A percentile compares a stretch with the other conserved stretches of the same genome.
Conservation (phyloP, 2,888 invertebrate genomes). For the Aspidiotus destructor region DNA sequence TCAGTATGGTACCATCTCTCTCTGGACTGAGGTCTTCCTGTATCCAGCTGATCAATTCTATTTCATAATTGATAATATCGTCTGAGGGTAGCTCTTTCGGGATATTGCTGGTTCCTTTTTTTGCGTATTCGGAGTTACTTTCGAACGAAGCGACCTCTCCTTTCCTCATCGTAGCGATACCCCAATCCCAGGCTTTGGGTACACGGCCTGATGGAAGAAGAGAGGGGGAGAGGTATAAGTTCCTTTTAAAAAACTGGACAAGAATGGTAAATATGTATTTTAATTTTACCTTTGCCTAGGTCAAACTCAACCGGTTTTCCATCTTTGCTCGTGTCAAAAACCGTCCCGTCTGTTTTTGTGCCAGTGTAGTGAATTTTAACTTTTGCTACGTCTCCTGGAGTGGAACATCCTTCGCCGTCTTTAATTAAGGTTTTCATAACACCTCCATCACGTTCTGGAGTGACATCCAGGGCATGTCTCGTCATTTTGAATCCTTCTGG, state of each 20-base stretch:
- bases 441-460: conserved; percentile 61
- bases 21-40: conserved; percentile 80
- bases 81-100: conserved; percentile 83
- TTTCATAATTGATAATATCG: conserved; percentile 73
- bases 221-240: too few relatives aligned
- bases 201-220: conserved; percentile 45
- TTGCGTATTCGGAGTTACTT: conserved; percentile 83
- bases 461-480: conserved; percentile 46
- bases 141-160: conserved; percentile 75
- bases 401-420: conserved; percentile 64
- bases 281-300: conserved; percentile 64
- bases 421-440: conserved; percentile 65
- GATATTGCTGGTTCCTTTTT: conserved; percentile 70
- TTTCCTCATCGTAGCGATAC: conserved; percentile 88
- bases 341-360: conserved; percentile 71
- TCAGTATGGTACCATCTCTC: conserved; percentile 72
- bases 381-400: conserved; percentile 60
- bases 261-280: too few relatives aligned
- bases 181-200: conserved; percentile 91
- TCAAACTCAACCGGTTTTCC: conserved; percentile 77
- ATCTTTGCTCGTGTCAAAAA: conserved; percentile 85
- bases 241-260: too few relatives aligned
- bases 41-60: conserved; percentile 75
- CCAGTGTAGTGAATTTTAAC: conserved; percentile 83
- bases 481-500: neutral